phyloP scores from a whole-genome alignment of 2,797 vertebrate genomes.

The Echeneis naucrates region DNA sequence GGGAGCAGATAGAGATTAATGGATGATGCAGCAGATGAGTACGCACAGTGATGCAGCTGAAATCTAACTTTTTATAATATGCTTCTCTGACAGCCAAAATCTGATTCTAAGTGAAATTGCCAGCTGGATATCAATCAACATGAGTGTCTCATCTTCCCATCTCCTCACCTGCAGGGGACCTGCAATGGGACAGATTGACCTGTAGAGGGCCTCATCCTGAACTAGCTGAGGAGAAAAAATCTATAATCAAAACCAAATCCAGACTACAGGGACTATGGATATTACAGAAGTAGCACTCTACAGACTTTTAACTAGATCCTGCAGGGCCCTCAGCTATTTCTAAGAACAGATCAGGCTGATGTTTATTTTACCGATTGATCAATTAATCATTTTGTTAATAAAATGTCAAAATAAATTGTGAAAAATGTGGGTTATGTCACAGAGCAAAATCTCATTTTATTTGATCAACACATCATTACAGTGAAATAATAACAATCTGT shows the following conservation, averaged over 20 bases:
- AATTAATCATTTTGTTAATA: background rate
- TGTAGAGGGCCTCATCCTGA: conserved; percentile 37
- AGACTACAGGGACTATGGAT: background rate
- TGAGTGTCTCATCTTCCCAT: background rate
- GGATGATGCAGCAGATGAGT: conserved; percentile 1
- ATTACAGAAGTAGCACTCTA: background rate
- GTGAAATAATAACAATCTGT: too few relatives aligned
- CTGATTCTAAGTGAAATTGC: too few relatives aligned
- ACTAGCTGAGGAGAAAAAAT: background rate
- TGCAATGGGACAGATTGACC: conserved; percentile 12
- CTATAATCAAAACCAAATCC: background rate
- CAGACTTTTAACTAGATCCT: background rate
- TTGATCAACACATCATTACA: background rate
- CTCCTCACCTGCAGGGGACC: background rate
- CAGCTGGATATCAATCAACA: background rate
- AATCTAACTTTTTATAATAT: background rate
- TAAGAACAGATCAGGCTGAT: background rate
- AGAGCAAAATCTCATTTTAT: background rate
- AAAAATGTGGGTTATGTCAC: background rate
- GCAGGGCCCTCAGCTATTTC: background rate
- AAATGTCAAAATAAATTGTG: background rate
- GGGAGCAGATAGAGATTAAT: background rate
- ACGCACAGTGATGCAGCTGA: background rate
- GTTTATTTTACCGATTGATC: background rate
- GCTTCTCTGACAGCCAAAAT: background rate